Evolutionary conservation across 2,888 invertebrate genomes (phyloP).

Genomic region (Drosophila buzzatii): DNA sequence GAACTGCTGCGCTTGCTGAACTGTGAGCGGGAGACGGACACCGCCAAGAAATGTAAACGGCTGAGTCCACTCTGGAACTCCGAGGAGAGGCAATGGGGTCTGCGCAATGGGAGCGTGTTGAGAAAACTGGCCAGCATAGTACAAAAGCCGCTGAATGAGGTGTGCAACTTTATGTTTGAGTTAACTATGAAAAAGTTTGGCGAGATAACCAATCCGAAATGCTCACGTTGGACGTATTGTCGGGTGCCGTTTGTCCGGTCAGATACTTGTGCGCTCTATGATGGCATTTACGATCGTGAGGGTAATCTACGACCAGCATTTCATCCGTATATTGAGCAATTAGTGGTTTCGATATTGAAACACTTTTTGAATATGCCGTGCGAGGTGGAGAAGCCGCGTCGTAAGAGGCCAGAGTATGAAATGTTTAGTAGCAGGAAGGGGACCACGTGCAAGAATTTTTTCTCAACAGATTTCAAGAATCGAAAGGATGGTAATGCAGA

Average conservation of each 20-base stretch:
- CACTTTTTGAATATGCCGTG: conserved; percentile 37
- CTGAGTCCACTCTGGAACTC: conserved; percentile 11
- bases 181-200: conserved; percentile 48
- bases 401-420: background rate
- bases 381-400: background rate
- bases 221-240: conserved; percentile 33
- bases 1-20: conserved; percentile 6
- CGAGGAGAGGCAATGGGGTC: conserved; percentile 41
- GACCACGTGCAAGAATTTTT: conserved; percentile 20
- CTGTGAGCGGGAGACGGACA: conserved; percentile 16
- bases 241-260: conserved; percentile 47
- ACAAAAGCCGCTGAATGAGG: conserved; percentile 14
- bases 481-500: background rate
- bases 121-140: conserved; percentile 20
- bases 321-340: conserved; percentile 30
- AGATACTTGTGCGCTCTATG: conserved; percentile 44
- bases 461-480: background rate
- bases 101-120: conserved; percentile 23
- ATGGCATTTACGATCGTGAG: conserved; percentile 42
- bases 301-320: conserved; percentile 44
- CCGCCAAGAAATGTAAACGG: conserved; percentile 14
- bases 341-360: conserved; percentile 36
- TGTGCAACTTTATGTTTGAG: conserved; percentile 40
- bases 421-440: conserved; percentile 2
- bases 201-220: conserved; percentile 40